These are phyloP conservation scores for Drosophila nigricruria DNA, from an alignment of 2,888 invertebrate species.

Conservation along the genomic window DNA sequence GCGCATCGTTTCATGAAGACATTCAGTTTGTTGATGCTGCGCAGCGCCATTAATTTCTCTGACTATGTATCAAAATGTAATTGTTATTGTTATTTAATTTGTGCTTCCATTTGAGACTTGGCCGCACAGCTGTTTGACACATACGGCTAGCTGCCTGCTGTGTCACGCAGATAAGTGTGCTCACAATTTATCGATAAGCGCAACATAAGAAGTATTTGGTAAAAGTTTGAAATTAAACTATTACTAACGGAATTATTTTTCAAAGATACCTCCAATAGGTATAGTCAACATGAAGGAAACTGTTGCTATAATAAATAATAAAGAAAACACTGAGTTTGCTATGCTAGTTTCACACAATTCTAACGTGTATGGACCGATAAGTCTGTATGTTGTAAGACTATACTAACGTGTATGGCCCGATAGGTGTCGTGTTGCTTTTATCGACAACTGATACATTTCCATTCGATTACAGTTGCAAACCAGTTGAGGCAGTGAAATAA, in stretches of 20 bases:
- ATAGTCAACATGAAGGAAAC: too few relatives aligned
- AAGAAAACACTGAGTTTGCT: background rate
- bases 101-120: slow-evolving; percentile 52
- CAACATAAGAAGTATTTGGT: background rate
- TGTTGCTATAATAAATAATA: background rate
- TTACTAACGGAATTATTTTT: background rate
- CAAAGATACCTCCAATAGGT: background rate
- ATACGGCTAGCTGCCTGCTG: slow-evolving; percentile 53
- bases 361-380: too few relatives aligned
- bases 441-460: slow-evolving; percentile 21
- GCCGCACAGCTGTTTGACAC: slow-evolving; percentile 51
- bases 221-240: background rate
- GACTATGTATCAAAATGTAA: slow-evolving; percentile 30
- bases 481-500: slow-evolving; percentile 36
- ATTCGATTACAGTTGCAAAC: slow-evolving; percentile 35
- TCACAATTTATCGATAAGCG: slow-evolving; percentile 36
- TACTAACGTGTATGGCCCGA: slow-evolving; percentile 30
- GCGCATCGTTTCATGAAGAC: slow-evolving; percentile 53
- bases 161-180: slow-evolving; percentile 21
- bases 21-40: slow-evolving; percentile 63
- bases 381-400: background rate
- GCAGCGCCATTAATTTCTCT: slow-evolving; percentile 74
- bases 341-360: background rate
- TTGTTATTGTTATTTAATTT: slow-evolving; percentile 72
- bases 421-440: background rate